Conservation (phyloP, 1,140 invertebrate genomes). For the Eulimnadia texana region DNA sequence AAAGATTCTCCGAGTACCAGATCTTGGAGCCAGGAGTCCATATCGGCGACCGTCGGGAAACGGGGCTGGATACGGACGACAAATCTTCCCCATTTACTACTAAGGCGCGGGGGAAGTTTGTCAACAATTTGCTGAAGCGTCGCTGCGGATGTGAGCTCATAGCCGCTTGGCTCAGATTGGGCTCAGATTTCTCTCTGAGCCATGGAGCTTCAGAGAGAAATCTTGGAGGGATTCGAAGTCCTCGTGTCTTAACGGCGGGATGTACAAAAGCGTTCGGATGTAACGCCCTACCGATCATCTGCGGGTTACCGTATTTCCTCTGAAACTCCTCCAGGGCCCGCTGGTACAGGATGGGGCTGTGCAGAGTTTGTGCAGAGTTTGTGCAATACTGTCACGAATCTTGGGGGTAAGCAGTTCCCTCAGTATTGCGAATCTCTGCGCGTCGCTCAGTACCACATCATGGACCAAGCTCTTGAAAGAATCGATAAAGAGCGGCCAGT, state of each 20-base stretch:
- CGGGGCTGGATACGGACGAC: neutral
- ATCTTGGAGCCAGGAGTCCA: constrained; percentile 4
- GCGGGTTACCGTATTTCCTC: neutral
- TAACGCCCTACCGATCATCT: neutral
- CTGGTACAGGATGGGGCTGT: neutral
- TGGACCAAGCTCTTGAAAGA: constrained; percentile 6
- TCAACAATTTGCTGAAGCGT: neutral
- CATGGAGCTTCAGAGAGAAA: constrained; percentile 1
- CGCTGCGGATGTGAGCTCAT: neutral
- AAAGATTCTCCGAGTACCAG: neutral
- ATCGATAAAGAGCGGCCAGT: neutral
- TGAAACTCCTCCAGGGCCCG: constrained; percentile 2
- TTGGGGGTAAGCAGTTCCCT: constrained; percentile 1
- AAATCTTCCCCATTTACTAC: neutral
- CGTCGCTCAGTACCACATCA: neutral
- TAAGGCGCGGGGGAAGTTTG: neutral
- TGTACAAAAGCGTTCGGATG: neutral
- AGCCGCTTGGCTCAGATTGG: neutral
- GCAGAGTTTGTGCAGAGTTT: constrained; percentile 2
- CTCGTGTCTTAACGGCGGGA: neutral
- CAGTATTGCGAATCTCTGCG: neutral
- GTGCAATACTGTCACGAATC: neutral
- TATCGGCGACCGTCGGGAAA: neutral
- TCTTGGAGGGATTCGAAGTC: neutral
- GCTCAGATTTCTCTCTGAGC: neutral